A percentile compares a stretch with the other conserved stretches of the same genome.
Evolutionary conservation across 2,797 vertebrate species (phyloP).

Genomic region (Spatula versicolor): DNA sequence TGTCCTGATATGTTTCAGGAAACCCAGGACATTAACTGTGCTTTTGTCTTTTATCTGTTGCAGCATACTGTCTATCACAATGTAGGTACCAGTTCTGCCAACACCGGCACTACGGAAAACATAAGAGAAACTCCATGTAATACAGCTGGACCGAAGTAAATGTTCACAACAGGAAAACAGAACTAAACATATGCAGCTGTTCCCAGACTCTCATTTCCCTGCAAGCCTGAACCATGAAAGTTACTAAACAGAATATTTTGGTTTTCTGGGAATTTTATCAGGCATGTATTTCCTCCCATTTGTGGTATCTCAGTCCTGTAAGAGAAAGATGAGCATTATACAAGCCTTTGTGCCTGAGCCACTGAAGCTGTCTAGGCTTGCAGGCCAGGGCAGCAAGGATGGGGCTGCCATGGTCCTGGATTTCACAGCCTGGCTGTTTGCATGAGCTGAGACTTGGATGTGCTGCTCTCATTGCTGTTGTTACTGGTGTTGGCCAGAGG

Average conservation of each 20-base stretch:
- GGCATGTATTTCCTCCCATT: not conserved
- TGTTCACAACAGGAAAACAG: not conserved
- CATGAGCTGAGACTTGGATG: not conserved
- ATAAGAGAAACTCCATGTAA: not conserved
- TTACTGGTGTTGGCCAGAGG: not conserved
- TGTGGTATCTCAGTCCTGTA: not conserved
- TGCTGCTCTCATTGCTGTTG: not conserved
- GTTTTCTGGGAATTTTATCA: not conserved
- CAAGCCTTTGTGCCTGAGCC: not conserved
- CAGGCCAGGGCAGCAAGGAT: not conserved
- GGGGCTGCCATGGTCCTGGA: not conserved
- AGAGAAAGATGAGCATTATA: not conserved
- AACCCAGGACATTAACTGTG: conserved; percentile 96
- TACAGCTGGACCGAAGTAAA: not conserved
- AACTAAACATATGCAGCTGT: not conserved
- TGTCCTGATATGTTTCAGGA: conserved; percentile 98
- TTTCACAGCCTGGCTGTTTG: not conserved
- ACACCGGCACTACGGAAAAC: conserved; percentile 90
- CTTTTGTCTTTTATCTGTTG: conserved; percentile 99
- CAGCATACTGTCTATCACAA: conserved; percentile 99
- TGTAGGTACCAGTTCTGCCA: conserved; percentile 98
- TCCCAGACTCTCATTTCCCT: not conserved
- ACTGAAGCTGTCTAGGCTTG: not conserved
- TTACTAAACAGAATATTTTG: not conserved
- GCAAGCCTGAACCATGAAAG: not conserved